These are phyloP conservation scores for Calyptommatus sinebrachiatus DNA, from an alignment of 2,113 vertebrate species.

Conservation along the genomic window DNA sequence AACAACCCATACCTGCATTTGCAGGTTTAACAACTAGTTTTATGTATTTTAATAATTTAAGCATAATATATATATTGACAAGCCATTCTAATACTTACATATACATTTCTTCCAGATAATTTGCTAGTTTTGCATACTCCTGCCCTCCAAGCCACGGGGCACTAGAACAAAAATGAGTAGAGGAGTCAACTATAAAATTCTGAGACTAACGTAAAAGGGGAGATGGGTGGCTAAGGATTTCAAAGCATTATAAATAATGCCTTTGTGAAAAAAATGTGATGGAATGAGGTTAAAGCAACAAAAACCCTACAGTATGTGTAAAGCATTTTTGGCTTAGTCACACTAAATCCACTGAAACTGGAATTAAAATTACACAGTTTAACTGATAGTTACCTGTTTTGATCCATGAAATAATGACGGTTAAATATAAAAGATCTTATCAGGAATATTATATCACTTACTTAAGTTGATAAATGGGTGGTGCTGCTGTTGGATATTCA, in stretches of 20 bases:
- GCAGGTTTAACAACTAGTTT: too few relatives aligned
- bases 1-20: too few relatives aligned
- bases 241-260: too few relatives aligned
- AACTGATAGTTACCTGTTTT: neutral
- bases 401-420: neutral
- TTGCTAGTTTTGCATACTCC: conserved; percentile 81
- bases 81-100: conserved; percentile 76
- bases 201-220: too few relatives aligned
- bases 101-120: conserved; percentile 92
- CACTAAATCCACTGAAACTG: neutral
- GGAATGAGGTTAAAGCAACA: neutral
- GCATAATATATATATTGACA: neutral
- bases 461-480: conserved; percentile 96
- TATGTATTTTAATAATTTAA: neutral
- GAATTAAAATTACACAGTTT: neutral
- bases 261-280: neutral
- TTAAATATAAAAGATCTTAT: conserved; percentile 7
- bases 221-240: too few relatives aligned
- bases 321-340: too few relatives aligned
- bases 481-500: conserved; percentile 87
- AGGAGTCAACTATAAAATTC: neutral
- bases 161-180: conserved; percentile 74
- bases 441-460: conserved; percentile 67
- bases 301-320: too few relatives aligned
- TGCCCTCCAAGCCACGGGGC: conserved; percentile 88